A percentile compares a stretch with the other conserved stretches of the same genome.
These are phyloP conservation scores for Archaeoteleia sp. DNA, from an alignment of 2,888 invertebrate genomes.

Conservation along the genomic window DNA sequence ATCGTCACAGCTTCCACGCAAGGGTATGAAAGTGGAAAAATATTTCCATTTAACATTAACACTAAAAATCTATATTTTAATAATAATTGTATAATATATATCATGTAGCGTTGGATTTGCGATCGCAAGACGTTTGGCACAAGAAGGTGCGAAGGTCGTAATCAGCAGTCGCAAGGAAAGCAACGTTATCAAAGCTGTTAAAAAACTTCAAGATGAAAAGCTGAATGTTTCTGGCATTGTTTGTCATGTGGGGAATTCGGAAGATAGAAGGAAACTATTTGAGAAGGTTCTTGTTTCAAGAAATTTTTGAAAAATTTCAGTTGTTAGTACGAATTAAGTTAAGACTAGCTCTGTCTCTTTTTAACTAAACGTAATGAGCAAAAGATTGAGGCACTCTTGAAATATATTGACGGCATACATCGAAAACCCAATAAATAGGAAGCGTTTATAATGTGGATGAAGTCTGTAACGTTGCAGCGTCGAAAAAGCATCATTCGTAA, in stretches of 20 bases:
- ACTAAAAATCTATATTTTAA: neutral
- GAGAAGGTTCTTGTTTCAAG: slow-evolving; percentile 78
- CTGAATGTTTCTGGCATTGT: slow-evolving; percentile 85
- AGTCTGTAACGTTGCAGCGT: no score
- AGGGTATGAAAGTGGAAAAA: slow-evolving; percentile 78
- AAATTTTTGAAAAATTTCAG: no score
- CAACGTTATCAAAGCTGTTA: slow-evolving; percentile 88
- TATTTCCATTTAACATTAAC: slow-evolving; percentile 3
- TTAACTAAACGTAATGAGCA: no score
- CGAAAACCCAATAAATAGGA: no score
- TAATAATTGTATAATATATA: slow-evolving; percentile 10
- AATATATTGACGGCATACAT: no score
- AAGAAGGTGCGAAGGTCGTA: slow-evolving; percentile 94
- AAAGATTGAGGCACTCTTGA: no score
- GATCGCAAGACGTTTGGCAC: slow-evolving; percentile 89
- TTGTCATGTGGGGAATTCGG: slow-evolving; percentile 92
- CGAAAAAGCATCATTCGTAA: no score
- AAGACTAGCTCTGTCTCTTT: no score
- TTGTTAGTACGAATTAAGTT: no score
- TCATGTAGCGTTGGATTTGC: slow-evolving; percentile 89
- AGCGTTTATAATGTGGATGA: no score
- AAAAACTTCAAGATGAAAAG: slow-evolving; percentile 82
- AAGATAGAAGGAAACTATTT: slow-evolving; percentile 86
- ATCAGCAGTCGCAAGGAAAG: slow-evolving; percentile 92
- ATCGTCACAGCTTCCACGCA: slow-evolving; percentile 93